phyloP scores from a whole-genome alignment of 2,888 invertebrate species.

The Watsonalla cultraria region DNA sequence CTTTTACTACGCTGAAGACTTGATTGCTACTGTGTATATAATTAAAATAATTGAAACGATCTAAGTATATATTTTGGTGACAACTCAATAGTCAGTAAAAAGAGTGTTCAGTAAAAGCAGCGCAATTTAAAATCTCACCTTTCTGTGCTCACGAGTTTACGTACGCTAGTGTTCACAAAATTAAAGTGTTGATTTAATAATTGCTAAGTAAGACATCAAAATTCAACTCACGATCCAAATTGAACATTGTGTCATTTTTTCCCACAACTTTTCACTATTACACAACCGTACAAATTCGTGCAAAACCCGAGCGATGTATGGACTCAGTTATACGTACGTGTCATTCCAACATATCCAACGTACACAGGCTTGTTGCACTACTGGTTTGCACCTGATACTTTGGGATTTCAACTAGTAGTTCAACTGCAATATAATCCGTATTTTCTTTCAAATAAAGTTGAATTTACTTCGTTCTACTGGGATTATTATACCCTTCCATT shows the following conservation, averaged over 20 bases:
- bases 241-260: constrained; percentile 8
- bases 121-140: too few relatives aligned
- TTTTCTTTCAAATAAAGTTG: background rate
- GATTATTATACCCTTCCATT: background rate
- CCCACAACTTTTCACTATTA: constrained; percentile 17
- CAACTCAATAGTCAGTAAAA: too few relatives aligned
- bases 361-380: background rate
- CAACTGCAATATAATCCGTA: background rate
- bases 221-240: background rate
- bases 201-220: background rate
- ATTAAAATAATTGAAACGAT: too few relatives aligned
- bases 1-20: too few relatives aligned
- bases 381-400: background rate
- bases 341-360: background rate
- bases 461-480: background rate
- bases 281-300: constrained; percentile 17
- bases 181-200: too few relatives aligned
- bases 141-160: too few relatives aligned
- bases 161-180: too few relatives aligned
- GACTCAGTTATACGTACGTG: constrained; percentile 8
- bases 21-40: too few relatives aligned
- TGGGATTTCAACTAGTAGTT: background rate
- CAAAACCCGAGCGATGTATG: constrained; percentile 12
- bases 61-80: too few relatives aligned
- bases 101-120: too few relatives aligned